phyloP scores from a whole-genome alignment of 2,888 invertebrate genomes.

The Sinohyriopsis cumingii region DNA sequence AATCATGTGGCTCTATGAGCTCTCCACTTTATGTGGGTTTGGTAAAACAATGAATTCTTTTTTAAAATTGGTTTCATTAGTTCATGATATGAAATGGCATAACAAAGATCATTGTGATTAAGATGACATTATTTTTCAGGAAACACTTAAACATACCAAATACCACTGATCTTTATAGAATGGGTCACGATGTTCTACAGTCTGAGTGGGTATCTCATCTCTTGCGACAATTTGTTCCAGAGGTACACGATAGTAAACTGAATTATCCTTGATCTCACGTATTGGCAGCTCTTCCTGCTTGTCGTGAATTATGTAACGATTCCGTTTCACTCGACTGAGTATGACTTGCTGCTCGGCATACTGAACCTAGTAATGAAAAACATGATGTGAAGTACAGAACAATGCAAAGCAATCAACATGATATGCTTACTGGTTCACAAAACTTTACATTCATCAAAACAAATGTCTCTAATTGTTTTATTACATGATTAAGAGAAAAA shows the following conservation, averaged over 20 bases:
- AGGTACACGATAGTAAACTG: conserved; percentile 48
- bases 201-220: conserved; percentile 10
- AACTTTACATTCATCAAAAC: too few relatives aligned
- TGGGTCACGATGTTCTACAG: conserved; percentile 40
- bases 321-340: conserved; percentile 54
- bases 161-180: conserved; percentile 65
- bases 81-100: too few relatives aligned
- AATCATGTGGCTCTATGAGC: too few relatives aligned
- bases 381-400: background rate
- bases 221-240: conserved; percentile 15
- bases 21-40: too few relatives aligned
- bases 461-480: too few relatives aligned
- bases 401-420: background rate
- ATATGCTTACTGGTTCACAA: too few relatives aligned
- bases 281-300: conserved; percentile 61
- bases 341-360: conserved; percentile 61
- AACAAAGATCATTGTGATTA: too few relatives aligned
- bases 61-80: too few relatives aligned
- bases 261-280: conserved; percentile 47
- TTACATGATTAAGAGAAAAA: too few relatives aligned
- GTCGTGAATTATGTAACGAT: conserved; percentile 49
- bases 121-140: background rate
- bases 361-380: conserved; percentile 44
- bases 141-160: conserved; percentile 49
- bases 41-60: too few relatives aligned